Conservation (phyloP, 2,113 vertebrate species). For the Sapajus apella region DNA sequence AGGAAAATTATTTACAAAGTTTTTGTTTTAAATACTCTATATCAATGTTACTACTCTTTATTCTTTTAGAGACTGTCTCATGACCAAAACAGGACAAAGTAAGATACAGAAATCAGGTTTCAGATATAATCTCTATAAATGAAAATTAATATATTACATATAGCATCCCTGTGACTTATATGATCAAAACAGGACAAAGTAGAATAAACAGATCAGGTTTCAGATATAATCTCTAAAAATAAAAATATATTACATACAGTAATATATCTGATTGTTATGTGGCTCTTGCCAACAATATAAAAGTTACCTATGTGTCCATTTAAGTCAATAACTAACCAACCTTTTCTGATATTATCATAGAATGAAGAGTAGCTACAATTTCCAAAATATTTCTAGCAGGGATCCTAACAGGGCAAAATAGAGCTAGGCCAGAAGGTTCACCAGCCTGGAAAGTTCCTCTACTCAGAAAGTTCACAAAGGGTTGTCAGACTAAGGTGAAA, state of each 20-base stretch:
- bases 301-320: not conserved
- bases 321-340: not conserved
- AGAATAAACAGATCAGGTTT: not conserved
- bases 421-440: not conserved
- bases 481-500: not conserved
- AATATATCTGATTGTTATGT: not conserved
- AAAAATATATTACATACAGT: not conserved
- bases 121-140: not conserved
- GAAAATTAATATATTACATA: not conserved
- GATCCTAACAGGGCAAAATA: not conserved
- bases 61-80: constrained; percentile 3
- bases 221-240: not conserved
- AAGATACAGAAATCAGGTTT: not conserved
- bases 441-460: not conserved
- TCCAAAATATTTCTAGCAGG: not conserved
- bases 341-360: not conserved
- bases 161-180: not conserved
- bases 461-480: not conserved
- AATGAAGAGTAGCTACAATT: not conserved
- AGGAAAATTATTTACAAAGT: constrained; percentile 31
- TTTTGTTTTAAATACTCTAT: not conserved
- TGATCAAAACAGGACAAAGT: constrained; percentile 9
- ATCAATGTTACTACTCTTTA: constrained; percentile 1
- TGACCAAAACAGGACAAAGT: constrained; percentile 10
- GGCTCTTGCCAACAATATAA: not conserved